These are phyloP conservation scores for Syrrhaptes paradoxus DNA, from an alignment of 2,113 vertebrate genomes.

Conservation along the genomic window DNA sequence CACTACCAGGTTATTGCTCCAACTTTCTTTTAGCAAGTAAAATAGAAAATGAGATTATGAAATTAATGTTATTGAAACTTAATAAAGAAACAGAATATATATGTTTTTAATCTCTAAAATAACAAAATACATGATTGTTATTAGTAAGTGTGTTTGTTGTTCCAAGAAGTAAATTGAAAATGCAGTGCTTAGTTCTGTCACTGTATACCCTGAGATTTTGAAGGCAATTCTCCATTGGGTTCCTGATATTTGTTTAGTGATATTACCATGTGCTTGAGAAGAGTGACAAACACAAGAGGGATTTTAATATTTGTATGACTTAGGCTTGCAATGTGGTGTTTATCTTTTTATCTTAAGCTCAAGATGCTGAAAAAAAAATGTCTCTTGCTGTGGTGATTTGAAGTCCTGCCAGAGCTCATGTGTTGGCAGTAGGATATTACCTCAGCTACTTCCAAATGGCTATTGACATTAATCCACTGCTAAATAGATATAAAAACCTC, in stretches of 20 bases:
- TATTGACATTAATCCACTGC: not conserved
- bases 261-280: constrained; percentile 57
- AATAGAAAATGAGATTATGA: not conserved
- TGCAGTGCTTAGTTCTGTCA: constrained; percentile 34
- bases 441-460: not conserved
- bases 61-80: not conserved
- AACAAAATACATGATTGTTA: not conserved
- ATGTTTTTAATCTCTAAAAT: not conserved
- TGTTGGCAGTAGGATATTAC: not conserved
- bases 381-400: not conserved
- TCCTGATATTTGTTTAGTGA: constrained; percentile 72
- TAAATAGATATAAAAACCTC: not conserved
- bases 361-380: not conserved
- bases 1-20: not conserved
- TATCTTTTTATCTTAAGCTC: constrained; percentile 24
- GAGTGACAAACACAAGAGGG: constrained; percentile 44
- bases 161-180: constrained; percentile 26
- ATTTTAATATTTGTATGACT: constrained; percentile 62
- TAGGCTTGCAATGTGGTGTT: constrained; percentile 40
- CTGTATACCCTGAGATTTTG: not conserved
- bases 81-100: not conserved
- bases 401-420: not conserved
- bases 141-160: not conserved
- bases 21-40: not conserved
- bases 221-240: constrained; percentile 51